phyloP scores from a whole-genome alignment of 2,113 vertebrate species.

The Aspiorhynchus laticeps region DNA sequence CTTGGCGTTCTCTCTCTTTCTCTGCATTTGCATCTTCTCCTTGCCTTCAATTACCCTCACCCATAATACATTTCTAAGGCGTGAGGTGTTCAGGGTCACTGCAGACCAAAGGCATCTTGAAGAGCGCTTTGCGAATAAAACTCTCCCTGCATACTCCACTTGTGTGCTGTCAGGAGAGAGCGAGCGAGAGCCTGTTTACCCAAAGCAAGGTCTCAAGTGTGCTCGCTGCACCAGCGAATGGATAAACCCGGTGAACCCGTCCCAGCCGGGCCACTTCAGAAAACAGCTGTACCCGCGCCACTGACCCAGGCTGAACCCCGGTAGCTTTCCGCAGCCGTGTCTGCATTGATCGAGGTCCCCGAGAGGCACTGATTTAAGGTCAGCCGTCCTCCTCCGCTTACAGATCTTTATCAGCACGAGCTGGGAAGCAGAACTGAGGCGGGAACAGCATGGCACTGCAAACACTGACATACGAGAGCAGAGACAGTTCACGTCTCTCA shows the following conservation, averaged over 20 bases:
- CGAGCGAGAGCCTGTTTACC: constrained; percentile 10
- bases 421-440: constrained; percentile 10
- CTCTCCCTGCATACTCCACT: background rate
- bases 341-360: constrained; percentile 21
- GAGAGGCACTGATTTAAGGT: constrained; percentile 12
- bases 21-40: background rate
- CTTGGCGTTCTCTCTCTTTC: constrained; percentile 9
- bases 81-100: background rate
- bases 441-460: background rate
- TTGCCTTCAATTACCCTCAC: constrained; percentile 2
- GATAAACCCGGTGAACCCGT: constrained; percentile 38
- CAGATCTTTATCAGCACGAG: constrained; percentile 28
- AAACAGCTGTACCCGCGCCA: background rate
- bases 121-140: constrained; percentile 6
- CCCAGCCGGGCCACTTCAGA: background rate
- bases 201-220: constrained; percentile 29
- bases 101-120: background rate
- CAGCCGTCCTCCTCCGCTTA: constrained; percentile 25
- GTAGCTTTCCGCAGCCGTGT: constrained; percentile 24
- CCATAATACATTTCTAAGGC: constrained; percentile 1
- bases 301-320: constrained; percentile 3
- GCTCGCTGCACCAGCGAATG: background rate
- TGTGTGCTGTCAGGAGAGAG: background rate
- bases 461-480: background rate
- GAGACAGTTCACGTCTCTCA: constrained; percentile 2